Conservation (phyloP, 2,888 invertebrate species). For the Lepetodrilus schrolli region DNA sequence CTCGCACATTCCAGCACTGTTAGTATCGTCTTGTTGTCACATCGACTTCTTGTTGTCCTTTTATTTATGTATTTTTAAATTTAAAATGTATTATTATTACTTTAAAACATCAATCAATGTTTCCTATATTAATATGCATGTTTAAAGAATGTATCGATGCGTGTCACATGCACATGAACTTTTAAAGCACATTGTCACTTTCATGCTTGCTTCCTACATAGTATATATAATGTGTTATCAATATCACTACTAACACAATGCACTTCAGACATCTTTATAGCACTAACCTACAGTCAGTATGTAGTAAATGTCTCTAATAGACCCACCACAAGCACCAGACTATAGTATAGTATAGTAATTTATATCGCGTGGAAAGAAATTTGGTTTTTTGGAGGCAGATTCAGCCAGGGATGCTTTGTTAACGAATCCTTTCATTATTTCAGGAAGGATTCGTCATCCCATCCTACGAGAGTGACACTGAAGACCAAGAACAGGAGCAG, state of each 20-base stretch:
- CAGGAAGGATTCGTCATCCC: conserved; percentile 17
- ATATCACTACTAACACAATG: no score
- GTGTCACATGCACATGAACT: neutral
- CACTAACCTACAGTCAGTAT: neutral
- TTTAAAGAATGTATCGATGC: neutral
- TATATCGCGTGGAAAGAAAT: no score
- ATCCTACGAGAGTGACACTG: neutral
- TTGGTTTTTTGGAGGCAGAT: no score
- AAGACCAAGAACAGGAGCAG: neutral
- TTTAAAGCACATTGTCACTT: neutral
- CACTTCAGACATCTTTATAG: no score
- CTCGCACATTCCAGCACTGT: conserved; percentile 20
- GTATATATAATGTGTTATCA: neutral
- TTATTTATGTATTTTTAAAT: no score
- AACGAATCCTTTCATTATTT: no score
- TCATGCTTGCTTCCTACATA: neutral
- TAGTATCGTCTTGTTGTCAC: conserved; percentile 2
- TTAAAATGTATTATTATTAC: no score
- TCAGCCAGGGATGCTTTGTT: no score
- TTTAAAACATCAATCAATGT: neutral
- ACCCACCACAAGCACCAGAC: no score
- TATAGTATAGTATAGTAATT: no score
- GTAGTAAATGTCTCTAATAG: no score
- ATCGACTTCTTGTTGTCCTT: neutral
- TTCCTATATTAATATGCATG: neutral